Conservation (phyloP, 2,797 vertebrate species). For the Amazonetta brasiliensis region DNA sequence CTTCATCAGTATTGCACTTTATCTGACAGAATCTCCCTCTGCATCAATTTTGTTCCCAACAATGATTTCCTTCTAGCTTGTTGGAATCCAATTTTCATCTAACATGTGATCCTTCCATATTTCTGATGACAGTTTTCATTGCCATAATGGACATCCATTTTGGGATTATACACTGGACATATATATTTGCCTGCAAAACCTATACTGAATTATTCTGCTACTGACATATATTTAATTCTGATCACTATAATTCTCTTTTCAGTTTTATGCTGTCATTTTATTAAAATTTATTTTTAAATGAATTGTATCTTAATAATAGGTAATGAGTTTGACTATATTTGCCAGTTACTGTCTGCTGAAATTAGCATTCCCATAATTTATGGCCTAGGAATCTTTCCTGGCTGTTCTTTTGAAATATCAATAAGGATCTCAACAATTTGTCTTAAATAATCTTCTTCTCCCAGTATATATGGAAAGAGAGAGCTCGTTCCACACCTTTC, state of each 20-base stretch:
- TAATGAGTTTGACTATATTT: not conserved
- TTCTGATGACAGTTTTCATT: constrained; percentile 30
- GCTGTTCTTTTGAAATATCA: not conserved
- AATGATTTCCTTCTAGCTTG: constrained; percentile 5
- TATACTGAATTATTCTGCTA: not conserved
- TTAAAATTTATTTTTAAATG: not conserved
- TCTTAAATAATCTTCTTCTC: not conserved
- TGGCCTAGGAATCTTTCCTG: not conserved
- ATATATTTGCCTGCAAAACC: not conserved
- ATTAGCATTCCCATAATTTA: not conserved
- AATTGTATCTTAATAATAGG: not conserved
- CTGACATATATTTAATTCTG: not conserved
- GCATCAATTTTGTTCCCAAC: not conserved
- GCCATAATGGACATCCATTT: not conserved
- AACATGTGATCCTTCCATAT: not conserved
- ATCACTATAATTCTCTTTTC: not conserved
- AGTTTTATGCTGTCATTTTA: not conserved
- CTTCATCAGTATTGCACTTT: not conserved
- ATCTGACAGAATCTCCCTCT: not conserved
- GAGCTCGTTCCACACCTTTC: not conserved
- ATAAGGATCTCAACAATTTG: not conserved
- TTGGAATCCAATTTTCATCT: not conserved
- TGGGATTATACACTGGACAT: not conserved
- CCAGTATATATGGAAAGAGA: not conserved
- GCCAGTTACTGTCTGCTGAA: not conserved